Percentiles rank a stretch among this genome's conserved stretches.
phyloP scores from a whole-genome alignment of 1,140 invertebrate genomes.

The Aphelenchoides fujianensis region DNA sequence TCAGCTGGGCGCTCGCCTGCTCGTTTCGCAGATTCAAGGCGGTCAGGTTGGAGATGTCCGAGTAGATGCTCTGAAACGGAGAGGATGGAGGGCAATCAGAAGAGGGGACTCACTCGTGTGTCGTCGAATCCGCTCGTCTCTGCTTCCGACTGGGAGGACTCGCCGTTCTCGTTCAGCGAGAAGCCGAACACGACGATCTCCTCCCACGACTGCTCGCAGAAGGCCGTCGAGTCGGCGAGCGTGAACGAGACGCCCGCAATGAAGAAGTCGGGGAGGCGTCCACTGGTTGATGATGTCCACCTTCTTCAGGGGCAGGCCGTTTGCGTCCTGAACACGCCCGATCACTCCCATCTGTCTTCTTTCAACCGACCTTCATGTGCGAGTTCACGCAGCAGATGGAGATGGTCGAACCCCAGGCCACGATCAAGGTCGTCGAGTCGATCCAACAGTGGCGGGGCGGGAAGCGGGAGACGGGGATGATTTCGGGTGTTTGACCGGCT shows the following conservation, averaged over 20 bases:
- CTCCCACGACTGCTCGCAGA: constrained; percentile 30
- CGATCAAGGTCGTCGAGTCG: constrained; percentile 39
- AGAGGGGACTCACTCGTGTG: constrained; percentile 16
- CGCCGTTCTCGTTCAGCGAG: constrained; percentile 18
- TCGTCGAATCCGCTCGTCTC: constrained; percentile 22
- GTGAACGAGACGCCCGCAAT: constrained; percentile 44
- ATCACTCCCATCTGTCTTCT: too few relatives aligned
- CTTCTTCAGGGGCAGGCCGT: constrained; percentile 20
- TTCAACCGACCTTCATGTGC: constrained; percentile 30
- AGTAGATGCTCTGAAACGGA: constrained; percentile 24
- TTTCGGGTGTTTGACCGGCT: constrained; percentile 46
- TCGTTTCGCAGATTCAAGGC: constrained; percentile 5
- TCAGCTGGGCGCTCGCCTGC: constrained; percentile 13
- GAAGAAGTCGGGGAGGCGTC: constrained; percentile 33
- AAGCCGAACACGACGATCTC: constrained; percentile 45
- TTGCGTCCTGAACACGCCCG: constrained; percentile 16
- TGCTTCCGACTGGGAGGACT: constrained; percentile 5
- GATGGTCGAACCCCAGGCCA: constrained; percentile 57
- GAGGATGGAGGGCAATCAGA: too few relatives aligned
- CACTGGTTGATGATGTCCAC: constrained; percentile 31
- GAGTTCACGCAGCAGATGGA: constrained; percentile 23
- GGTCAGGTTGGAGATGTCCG: constrained; percentile 23
- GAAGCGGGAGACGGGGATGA: constrained; percentile 35
- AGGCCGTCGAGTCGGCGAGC: background rate
- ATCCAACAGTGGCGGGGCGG: constrained; percentile 51